Evolutionary conservation across 2,113 vertebrate genomes (phyloP), one percentile per base, ranked within the genome.

Genomic region (Dipodomys merriami): DNA sequence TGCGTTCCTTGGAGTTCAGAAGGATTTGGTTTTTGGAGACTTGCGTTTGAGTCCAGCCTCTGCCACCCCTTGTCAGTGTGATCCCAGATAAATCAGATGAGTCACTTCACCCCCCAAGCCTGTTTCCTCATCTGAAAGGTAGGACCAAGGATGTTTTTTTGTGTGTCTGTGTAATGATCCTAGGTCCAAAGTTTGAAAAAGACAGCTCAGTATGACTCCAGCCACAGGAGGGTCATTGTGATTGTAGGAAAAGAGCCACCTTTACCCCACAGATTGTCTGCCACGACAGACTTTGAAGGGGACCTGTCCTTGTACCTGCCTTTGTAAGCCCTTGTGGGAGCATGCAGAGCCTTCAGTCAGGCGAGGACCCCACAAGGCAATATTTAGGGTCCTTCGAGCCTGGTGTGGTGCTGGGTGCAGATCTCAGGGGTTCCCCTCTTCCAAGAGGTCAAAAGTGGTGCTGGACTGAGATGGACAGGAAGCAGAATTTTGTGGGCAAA

Each of bases 241-340:
- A 44, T 30, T 33, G 62, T 39, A 65, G 80, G 39, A 57, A 69
- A 90, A 22, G 7, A 68, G 53, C 62, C 78, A 44, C 83, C 79
- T 67, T 96, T 68, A 83, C 86, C 88, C 81, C 91, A 71, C 96
- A 95, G 96, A 96, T 96, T 97, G 97, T 78, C 80, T 0, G 0
- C 94, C 97, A 95, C 97, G 96, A 73, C 92, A 72, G 93, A 94
- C 90, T 95, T 97, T 86, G 91, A 87, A 95, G 86, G 83, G 96
- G 85, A 73, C 49, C 72, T 0, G 9, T 9, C 7, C 91, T 95
- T 85, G 44, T 5, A 62, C 35, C 77, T 29, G 81, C 93, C 96
- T 95, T 95, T 71, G 88, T 94, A 88, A 94, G 84, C 83, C 30
- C 27, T 39, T 15, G 20, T 25, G 20, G 74, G 68, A 79, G 29